Evolutionary conservation across 2,888 invertebrate species (phyloP).

Genomic region (Synergus gifuensis): DNA sequence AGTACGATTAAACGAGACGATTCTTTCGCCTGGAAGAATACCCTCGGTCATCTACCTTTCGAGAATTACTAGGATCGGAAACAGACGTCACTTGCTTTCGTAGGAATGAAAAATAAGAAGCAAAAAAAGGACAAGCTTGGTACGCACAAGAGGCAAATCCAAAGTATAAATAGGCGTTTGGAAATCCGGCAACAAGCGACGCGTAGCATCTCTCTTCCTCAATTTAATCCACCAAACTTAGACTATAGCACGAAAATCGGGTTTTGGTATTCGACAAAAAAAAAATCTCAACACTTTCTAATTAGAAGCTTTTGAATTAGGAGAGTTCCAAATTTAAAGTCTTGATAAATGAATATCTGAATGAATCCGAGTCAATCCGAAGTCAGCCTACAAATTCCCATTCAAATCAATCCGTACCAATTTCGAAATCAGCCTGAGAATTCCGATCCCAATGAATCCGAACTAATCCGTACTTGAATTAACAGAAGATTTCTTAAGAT

Average conservation of each 20-base stretch:
- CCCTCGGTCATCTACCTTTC: conserved; percentile 15
- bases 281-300: background rate
- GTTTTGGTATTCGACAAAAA: background rate
- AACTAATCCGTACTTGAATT: too few relatives aligned
- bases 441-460: too few relatives aligned
- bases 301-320: too few relatives aligned
- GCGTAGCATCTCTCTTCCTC: background rate
- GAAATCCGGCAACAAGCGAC: conserved; percentile 24
- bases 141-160: conserved; percentile 17
- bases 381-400: too few relatives aligned
- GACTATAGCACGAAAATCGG: conserved; percentile 1
- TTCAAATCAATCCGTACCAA: too few relatives aligned
- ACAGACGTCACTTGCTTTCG: conserved; percentile 25
- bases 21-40: conserved; percentile 4
- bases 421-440: too few relatives aligned
- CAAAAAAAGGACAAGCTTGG: background rate
- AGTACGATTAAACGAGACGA: conserved; percentile 21
- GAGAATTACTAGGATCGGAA: conserved; percentile 31
- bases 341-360: too few relatives aligned
- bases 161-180: conserved; percentile 27
- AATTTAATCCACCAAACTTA: conserved; percentile 11
- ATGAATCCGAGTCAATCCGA: too few relatives aligned
- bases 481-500: too few relatives aligned
- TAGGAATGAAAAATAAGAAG: background rate
- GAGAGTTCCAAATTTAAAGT: too few relatives aligned